These are phyloP conservation scores for Agriopis aurantiaria DNA, from an alignment of 2,888 invertebrate species.

Conservation along the genomic window DNA sequence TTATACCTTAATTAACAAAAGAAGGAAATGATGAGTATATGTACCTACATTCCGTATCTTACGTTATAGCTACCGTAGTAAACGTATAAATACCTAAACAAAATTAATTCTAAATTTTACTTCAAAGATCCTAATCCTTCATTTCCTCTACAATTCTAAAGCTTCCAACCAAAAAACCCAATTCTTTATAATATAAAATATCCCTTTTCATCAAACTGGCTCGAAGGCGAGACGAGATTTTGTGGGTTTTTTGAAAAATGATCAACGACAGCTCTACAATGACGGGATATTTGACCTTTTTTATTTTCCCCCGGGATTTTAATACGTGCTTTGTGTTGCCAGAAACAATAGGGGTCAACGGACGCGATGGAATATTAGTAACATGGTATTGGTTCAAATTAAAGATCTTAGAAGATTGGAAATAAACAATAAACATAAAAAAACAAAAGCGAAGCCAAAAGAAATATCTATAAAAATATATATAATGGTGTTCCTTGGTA, in stretches of 20 bases:
- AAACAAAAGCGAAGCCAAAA: too few relatives aligned
- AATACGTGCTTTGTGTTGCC: slow-evolving; percentile 63
- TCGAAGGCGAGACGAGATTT: slow-evolving; percentile 59
- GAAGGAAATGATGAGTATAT: too few relatives aligned
- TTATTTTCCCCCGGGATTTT: slow-evolving; percentile 47
- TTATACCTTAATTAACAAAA: too few relatives aligned
- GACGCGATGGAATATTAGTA: slow-evolving; percentile 47
- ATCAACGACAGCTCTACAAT: slow-evolving; percentile 82
- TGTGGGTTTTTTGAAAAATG: slow-evolving; percentile 82
- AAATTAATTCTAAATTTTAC: slow-evolving; percentile 1
- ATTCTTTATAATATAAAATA: slow-evolving; percentile 18
- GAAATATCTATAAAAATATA: too few relatives aligned
- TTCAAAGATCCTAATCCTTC: not conserved
- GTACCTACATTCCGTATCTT: too few relatives aligned
- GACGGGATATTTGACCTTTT: slow-evolving; percentile 69
- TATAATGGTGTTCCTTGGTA: too few relatives aligned
- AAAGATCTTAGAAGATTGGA: not conserved
- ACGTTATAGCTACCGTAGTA: too few relatives aligned
- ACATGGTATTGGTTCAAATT: not conserved
- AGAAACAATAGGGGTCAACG: slow-evolving; percentile 79
- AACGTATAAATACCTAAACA: not conserved
- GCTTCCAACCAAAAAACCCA: slow-evolving; percentile 12
- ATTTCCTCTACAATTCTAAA: slow-evolving; percentile 24
- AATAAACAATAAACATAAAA: too few relatives aligned
- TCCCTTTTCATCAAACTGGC: slow-evolving; percentile 60